phyloP scores from a whole-genome alignment of 2,888 invertebrate genomes.

The Linnaemya tessellans region DNA sequence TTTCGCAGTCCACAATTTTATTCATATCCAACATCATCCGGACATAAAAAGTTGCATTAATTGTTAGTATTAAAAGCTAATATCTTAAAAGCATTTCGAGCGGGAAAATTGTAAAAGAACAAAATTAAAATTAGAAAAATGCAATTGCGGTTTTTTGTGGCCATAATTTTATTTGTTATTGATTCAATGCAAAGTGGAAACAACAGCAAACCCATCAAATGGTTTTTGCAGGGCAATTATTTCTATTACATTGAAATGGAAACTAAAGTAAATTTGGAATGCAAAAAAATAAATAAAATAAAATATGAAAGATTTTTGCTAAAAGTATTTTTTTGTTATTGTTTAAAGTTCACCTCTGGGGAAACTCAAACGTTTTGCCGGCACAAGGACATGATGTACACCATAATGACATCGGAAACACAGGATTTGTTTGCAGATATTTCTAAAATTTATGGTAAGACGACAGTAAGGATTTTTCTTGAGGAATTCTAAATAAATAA shows the following conservation, averaged over 20 bases:
- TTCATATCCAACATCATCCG: not conserved
- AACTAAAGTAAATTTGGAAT: not conserved
- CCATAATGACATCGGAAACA: not conserved
- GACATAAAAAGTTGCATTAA: not conserved
- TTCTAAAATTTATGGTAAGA: not conserved
- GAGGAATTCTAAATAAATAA: not conserved
- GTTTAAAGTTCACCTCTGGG: not conserved
- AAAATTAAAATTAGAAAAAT: slow-evolving; percentile 1
- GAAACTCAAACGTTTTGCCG: not conserved
- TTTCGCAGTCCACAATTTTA: no score
- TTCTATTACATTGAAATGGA: slow-evolving; percentile 13
- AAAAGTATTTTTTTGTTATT: not conserved
- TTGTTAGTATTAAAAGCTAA: not conserved
- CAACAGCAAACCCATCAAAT: not conserved
- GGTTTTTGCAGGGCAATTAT: slow-evolving; percentile 7
- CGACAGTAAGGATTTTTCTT: no score
- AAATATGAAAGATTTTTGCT: not conserved
- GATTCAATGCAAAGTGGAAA: not conserved
- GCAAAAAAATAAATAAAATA: not conserved
- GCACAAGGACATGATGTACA: not conserved
- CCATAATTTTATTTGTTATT: not conserved
- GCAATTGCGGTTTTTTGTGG: not conserved
- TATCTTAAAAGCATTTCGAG: not conserved
- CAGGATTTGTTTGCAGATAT: not conserved
- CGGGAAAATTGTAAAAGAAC: not conserved